Evolutionary conservation across 2,113 vertebrate genomes (phyloP), one percentile per base, ranked within the genome.

Genomic region (Athene noctua): DNA sequence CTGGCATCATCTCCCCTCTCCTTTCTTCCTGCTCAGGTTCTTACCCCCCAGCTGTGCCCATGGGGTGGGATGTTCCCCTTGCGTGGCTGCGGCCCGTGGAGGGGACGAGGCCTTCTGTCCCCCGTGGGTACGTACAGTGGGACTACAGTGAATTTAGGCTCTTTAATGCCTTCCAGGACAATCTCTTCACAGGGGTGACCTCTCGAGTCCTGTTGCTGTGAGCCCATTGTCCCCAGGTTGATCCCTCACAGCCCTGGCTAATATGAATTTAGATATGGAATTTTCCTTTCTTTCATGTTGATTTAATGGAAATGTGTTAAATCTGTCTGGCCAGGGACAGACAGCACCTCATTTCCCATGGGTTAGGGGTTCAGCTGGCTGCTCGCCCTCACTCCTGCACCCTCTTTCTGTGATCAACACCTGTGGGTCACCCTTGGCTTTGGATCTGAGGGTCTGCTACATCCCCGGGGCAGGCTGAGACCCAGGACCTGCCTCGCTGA

Each of bases 21-120:
- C 42, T 62, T 61, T 72, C 70, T 79, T 66, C 82, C 40, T 38
- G 51, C 59, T 72, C 44, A 9, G 38, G 19, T 74, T 71, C 34
- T 40, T 58, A 21, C 52, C 52, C 20, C 26, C 34, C 44, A 14
- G 38, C 57, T 1, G 4, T 10, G 58, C 25, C 57, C 22, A 22
- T 36, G 34, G 67, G 55, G 11, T 26, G 47, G 40, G 29, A 17
- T 1, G 0, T 47, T 58, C 57, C 52, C 16, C 10, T 6, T 14
- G 13, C 0, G 0, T 6, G 46, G 42, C 67, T 84, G 55, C 1
- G 0, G 42, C 38, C 30, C 0, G 0, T 4, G 46, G 46, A 59
- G 57, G 57, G 52, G 46, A 15, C 2, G 4, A 42, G 5, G 11
- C 11, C 34, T 51, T 66, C 1, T 1, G n/a, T 36, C 13, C 2